Evolutionary conservation across 2,113 vertebrate genomes (phyloP), one percentile per base, ranked within the genome.

Genomic region (Lophura nycthemera): DNA sequence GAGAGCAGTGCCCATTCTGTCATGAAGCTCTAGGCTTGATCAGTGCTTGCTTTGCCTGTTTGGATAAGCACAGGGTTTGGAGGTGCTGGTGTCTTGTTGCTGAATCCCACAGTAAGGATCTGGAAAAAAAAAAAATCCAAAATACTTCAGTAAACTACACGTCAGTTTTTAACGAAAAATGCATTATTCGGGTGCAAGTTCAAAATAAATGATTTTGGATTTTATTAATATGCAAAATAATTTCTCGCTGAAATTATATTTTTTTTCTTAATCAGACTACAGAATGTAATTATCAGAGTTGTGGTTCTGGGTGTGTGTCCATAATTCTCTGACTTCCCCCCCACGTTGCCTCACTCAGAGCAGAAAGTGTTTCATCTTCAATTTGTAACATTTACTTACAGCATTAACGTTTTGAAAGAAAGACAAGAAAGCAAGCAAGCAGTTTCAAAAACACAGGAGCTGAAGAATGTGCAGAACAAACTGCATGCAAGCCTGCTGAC

Each of bases 401-500:
- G 25, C 57, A 57, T 84, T 69, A 82, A 27, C 24, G 63, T 76
- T 82, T 59, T 7, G 13, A 4, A 36, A 34, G 48, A 11, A 48
- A 83, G 43, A 45, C 42, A 43, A 43, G 13, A 4, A 36, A 34
- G 48, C 9, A 47, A 83, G 43, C 6, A 45, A 56, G 40, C 30
- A 61, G 13, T 75, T 86, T 66, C 52, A 69, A 60, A 86, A 94
- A 42, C 70, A 45, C 52, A 65, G 59, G 36, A 42, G 60, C 45
- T 79, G 66, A 61, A 79, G 81, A 89, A 91, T 76, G 59, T 79
- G 54, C 57, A 69, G 52, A 90, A 52, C 40, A 93, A 84, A 56
- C 59, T 72, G 36, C 6, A 6, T 65, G 11, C n/a, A 45, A 82
- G 8, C 2, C 0, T 80, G n/a, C 63, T 75, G 63, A 63, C 29